These are phyloP conservation scores for Prostheceraeus crozeri DNA, from an alignment of 2,888 invertebrate genomes.

Conservation along the genomic window DNA sequence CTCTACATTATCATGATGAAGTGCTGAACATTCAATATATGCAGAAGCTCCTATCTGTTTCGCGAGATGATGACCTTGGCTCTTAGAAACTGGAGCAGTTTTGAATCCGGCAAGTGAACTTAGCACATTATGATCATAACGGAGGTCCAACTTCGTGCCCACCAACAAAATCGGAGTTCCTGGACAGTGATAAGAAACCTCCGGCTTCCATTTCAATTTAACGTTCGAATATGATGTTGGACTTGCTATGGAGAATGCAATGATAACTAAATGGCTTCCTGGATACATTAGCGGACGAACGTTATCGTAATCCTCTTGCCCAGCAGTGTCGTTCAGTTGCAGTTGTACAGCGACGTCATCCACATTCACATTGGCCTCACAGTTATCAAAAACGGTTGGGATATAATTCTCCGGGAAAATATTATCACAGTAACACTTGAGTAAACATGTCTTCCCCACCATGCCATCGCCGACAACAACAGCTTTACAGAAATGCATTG, in stretches of 20 bases:
- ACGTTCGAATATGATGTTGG: conserved; percentile 47
- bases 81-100: no score
- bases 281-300: conserved; percentile 51
- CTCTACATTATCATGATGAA: no score
- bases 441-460: no score
- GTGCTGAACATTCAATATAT: no score
- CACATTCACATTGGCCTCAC: conserved; percentile 31
- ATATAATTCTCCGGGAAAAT: conserved; percentile 50
- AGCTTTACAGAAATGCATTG: conserved; percentile 47
- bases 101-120: no score
- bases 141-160: conserved; percentile 47
- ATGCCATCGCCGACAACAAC: no score
- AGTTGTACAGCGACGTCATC: neutral
- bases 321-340: conserved; percentile 4
- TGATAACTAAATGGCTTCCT: conserved; percentile 50
- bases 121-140: no score
- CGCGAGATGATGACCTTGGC: no score
- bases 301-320: conserved; percentile 50
- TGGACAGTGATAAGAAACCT: conserved; percentile 45
- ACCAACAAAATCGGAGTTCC: conserved; percentile 47
- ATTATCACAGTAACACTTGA: conserved; percentile 50
- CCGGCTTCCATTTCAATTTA: conserved; percentile 48
- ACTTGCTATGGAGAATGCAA: conserved; percentile 49
- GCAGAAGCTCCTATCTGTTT: no score
- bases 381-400: conserved; percentile 48